Conservation (phyloP, 2,888 invertebrate genomes). For the Dysmachus trigonus region DNA sequence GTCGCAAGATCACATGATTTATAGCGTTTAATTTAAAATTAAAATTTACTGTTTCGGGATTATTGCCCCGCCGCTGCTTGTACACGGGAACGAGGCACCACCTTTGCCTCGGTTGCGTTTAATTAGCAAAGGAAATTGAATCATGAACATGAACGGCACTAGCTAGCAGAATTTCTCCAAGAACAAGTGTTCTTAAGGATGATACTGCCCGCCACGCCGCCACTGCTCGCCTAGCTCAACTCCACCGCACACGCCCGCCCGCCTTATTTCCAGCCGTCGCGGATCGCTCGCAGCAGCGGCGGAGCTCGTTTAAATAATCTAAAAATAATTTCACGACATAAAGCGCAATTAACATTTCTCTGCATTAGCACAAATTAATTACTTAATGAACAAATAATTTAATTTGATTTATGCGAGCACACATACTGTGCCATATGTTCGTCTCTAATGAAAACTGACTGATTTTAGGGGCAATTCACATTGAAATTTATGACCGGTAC, state of each 20-base stretch:
- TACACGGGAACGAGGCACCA: not conserved
- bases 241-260: not conserved
- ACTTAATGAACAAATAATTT: conserved; percentile 52
- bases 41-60: conserved; percentile 37
- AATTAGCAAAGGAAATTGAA: conserved; percentile 31
- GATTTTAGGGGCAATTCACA: conserved; percentile 9
- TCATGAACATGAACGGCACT: conserved; percentile 6
- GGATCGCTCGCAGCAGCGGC: not conserved
- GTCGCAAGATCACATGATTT: conserved; percentile 26
- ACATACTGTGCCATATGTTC: not conserved
- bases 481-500: not conserved
- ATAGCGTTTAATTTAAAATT: conserved; percentile 30
- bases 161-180: not conserved
- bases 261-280: not conserved
- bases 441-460: conserved; percentile 2
- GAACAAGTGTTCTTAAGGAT: conserved; percentile 11
- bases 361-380: conserved; percentile 51
- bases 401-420: conserved; percentile 50
- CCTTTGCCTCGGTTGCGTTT: conserved; percentile 20
- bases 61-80: conserved; percentile 28
- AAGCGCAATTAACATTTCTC: conserved; percentile 48
- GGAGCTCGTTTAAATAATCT: conserved; percentile 11
- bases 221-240: not conserved
- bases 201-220: not conserved
- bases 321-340: conserved; percentile 38